Evolutionary conservation across 2,888 invertebrate genomes (phyloP).

Genomic region (Mellilla xanthometata): DNA sequence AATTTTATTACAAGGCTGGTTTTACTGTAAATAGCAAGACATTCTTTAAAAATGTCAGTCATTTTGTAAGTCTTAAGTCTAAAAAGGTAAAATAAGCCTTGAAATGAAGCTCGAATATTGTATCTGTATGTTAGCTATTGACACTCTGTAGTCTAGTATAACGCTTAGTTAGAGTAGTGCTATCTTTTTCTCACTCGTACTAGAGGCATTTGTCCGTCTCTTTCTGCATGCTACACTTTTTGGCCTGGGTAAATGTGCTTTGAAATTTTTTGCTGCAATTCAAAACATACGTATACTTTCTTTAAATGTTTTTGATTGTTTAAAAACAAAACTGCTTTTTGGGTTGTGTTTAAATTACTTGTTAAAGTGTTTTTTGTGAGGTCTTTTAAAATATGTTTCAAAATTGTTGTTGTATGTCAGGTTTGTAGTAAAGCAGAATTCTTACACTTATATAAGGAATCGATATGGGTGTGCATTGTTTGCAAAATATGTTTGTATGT

Average conservation of each 20-base stretch:
- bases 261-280: constrained; percentile 19
- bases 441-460: too few relatives aligned
- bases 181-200: constrained; percentile 42
- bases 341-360: too few relatives aligned
- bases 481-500: too few relatives aligned
- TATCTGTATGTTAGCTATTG: constrained; percentile 13
- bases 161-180: constrained; percentile 43
- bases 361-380: too few relatives aligned
- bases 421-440: too few relatives aligned
- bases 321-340: too few relatives aligned
- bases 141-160: constrained; percentile 24
- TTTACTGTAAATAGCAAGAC: too few relatives aligned
- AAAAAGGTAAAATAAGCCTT: constrained; percentile 1
- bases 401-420: too few relatives aligned
- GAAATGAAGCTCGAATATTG: constrained; percentile 7
- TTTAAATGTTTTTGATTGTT: neutral
- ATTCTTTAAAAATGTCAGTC: too few relatives aligned
- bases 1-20: too few relatives aligned
- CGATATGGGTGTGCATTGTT: too few relatives aligned
- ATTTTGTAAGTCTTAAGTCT: neutral
- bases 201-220: constrained; percentile 38
- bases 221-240: constrained; percentile 54
- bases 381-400: too few relatives aligned
- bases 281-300: constrained; percentile 21
- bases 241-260: constrained; percentile 59